Conservation (phyloP, 1,140 invertebrate genomes). For the Coenobita brevimanus region DNA sequence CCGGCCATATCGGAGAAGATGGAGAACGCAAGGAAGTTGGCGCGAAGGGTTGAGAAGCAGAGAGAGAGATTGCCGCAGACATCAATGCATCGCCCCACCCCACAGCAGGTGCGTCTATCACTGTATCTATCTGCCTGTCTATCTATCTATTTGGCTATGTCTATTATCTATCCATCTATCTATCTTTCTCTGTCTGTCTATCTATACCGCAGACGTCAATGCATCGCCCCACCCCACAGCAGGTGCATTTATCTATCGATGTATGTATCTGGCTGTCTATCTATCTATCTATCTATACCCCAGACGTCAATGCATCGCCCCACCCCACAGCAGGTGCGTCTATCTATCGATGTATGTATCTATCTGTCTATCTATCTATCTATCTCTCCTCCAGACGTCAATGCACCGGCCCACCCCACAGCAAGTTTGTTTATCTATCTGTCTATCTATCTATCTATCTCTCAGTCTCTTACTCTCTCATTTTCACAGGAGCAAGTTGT, state of each 20-base stretch:
- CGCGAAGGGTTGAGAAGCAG: slow-evolving; percentile 49
- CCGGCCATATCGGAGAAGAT: slow-evolving; percentile 63
- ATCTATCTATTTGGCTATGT: too few species aligned
- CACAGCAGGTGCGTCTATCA: slow-evolving; percentile 48
- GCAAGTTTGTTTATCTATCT: too few species aligned
- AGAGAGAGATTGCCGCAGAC: slow-evolving; percentile 17
- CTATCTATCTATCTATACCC: too few species aligned
- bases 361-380: too few species aligned
- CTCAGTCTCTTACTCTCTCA: too few species aligned
- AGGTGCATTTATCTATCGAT: slow-evolving; percentile 26
- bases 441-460: too few species aligned
- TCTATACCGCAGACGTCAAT: background rate
- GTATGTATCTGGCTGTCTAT: slow-evolving; percentile 18
- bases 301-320: background rate
- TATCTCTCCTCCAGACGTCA: too few species aligned
- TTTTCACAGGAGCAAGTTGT: too few species aligned
- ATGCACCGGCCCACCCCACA: too few species aligned
- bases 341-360: slow-evolving; percentile 27
- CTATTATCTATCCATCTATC: too few species aligned
- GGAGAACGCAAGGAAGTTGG: slow-evolving; percentile 52
- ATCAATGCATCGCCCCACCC: background rate
- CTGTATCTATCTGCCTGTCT: slow-evolving; percentile 13
- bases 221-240: slow-evolving; percentile 31
- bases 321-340: slow-evolving; percentile 45
- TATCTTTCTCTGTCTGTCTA: too few species aligned